Percentiles rank a stretch among this genome's conserved stretches.
These are phyloP conservation scores for Caradrina kadenii DNA, from an alignment of 2,888 invertebrate genomes.

Conservation along the genomic window DNA sequence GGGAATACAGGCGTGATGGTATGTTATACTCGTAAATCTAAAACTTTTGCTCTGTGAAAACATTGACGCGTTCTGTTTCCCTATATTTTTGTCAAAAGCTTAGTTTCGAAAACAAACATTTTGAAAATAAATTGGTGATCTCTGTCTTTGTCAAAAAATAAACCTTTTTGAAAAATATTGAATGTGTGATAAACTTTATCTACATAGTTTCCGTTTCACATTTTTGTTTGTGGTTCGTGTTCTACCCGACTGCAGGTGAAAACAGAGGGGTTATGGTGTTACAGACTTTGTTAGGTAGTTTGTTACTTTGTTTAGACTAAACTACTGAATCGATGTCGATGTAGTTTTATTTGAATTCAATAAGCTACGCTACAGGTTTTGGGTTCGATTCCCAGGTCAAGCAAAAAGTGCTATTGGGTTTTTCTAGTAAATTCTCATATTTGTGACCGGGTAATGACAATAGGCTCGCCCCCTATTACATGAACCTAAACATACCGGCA, in stretches of 20 bases:
- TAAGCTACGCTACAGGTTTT: no score
- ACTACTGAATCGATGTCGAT: not conserved
- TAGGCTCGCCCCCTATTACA: no score
- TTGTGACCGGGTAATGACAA: no score
- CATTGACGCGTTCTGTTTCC: slow-evolving; percentile 28
- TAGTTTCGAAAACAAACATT: slow-evolving; percentile 26
- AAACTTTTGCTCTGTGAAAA: slow-evolving; percentile 38
- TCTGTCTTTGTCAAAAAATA: not conserved
- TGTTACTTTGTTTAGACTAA: no score
- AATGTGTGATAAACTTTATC: not conserved
- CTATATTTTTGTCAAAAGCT: slow-evolving; percentile 31
- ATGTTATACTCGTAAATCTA: slow-evolving; percentile 36
- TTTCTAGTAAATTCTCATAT: no score
- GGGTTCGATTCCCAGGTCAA: no score
- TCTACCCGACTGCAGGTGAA: not conserved
- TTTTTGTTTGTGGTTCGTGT: not conserved
- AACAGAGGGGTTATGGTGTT: not conserved
- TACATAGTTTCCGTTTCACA: not conserved
- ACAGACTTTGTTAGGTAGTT: no score
- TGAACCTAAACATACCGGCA: no score
- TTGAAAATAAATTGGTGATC: slow-evolving; percentile 10
- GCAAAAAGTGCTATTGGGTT: no score
- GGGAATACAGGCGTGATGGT: no score
- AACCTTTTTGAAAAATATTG: not conserved
- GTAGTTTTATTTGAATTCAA: no score